Conservation (phyloP, 2,888 invertebrate genomes). For the Acronicta alni region DNA sequence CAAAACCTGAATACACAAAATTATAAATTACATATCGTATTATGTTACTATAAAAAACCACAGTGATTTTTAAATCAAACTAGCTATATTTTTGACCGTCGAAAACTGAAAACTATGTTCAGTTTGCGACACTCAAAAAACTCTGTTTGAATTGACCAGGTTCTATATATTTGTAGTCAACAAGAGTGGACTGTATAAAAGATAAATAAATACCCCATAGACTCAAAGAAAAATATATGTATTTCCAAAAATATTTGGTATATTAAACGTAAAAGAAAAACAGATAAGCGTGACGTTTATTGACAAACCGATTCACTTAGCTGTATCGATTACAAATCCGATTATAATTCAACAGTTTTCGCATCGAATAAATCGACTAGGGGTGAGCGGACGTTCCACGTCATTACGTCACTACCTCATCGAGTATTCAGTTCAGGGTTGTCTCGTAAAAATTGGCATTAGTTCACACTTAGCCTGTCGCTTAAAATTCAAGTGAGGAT, state of each 20-base stretch:
- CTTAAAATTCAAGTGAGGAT: conserved; percentile 78
- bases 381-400: conserved; percentile 39
- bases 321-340: conserved; percentile 44
- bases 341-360: conserved; percentile 41
- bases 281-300: conserved; percentile 43
- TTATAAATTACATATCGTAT: too few species aligned
- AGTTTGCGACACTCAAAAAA: too few species aligned
- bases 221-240: conserved; percentile 17
- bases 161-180: conserved; percentile 22
- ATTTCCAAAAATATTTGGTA: conserved; percentile 26
- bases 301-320: conserved; percentile 31
- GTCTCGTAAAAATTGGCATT: conserved; percentile 83
- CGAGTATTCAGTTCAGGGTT: conserved; percentile 70
- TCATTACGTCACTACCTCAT: conserved; percentile 68
- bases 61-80: too few species aligned
- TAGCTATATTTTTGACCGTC: too few species aligned
- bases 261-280: conserved; percentile 42
- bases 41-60: too few species aligned
- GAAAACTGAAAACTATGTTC: too few species aligned
- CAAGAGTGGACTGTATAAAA: conserved; percentile 9
- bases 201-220: conserved; percentile 3
- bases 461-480: conserved; percentile 80
- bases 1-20: too few species aligned
- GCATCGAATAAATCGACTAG: conserved; percentile 51
- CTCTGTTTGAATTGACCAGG: conserved; percentile 16